These are phyloP conservation scores for Hermodice carunculata DNA, from an alignment of 2,888 invertebrate genomes.

Conservation along the genomic window DNA sequence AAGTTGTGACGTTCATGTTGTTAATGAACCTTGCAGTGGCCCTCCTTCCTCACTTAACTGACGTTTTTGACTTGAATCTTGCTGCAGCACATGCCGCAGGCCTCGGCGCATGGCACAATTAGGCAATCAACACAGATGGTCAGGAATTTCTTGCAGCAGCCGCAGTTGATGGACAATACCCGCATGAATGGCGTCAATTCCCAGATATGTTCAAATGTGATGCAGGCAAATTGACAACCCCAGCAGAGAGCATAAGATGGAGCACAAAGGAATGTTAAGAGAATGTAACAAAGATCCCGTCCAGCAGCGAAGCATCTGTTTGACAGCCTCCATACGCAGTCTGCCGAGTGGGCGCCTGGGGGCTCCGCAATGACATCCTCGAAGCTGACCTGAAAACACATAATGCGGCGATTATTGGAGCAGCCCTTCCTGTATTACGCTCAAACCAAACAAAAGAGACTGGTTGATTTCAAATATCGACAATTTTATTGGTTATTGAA, in stretches of 20 bases:
- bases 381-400: slow-evolving; percentile 71
- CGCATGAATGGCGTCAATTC: slow-evolving; percentile 78
- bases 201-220: slow-evolving; percentile 79
- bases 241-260: slow-evolving; percentile 77
- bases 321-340: slow-evolving; percentile 80
- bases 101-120: slow-evolving; percentile 75
- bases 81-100: slow-evolving; percentile 75
- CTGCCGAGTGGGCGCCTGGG: slow-evolving; percentile 66
- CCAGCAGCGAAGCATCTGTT: slow-evolving; percentile 77
- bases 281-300: slow-evolving; percentile 78
- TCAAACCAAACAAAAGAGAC: no score
- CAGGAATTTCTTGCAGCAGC: slow-evolving; percentile 75
- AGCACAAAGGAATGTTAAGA: slow-evolving; percentile 77
- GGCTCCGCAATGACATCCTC: slow-evolving; percentile 50
- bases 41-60: no score
- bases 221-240: slow-evolving; percentile 64
- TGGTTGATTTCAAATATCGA: no score
- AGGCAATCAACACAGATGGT: slow-evolving; percentile 75
- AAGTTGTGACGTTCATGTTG: no score
- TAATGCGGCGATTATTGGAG: no score
- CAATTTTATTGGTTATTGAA: no score
- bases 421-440: no score
- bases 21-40: no score
- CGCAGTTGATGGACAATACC: slow-evolving; percentile 78
- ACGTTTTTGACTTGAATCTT: slow-evolving; percentile 36